Percentiles rank a stretch among this genome's conserved stretches.
Conservation (phyloP, 2,888 invertebrate species). For the Xestoiulus laeticollis region DNA sequence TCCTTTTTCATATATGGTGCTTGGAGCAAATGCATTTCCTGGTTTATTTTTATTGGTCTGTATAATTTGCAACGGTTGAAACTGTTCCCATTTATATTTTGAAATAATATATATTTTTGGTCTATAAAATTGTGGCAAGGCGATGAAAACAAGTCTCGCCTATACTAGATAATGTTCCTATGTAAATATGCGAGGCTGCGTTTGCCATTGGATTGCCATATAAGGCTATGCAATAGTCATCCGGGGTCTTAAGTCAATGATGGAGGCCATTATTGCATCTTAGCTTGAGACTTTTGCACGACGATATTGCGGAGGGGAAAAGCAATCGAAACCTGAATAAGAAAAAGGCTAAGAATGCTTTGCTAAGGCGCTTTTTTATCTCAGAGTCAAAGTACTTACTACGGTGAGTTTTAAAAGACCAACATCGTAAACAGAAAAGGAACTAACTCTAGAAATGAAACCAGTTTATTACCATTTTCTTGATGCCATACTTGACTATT, state of each 20-base stretch:
- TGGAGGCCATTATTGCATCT: constrained; percentile 43
- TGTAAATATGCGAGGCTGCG: not conserved
- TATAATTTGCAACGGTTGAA: not conserved
- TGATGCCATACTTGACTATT: constrained; percentile 43
- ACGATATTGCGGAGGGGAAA: constrained; percentile 38
- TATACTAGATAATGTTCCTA: not conserved
- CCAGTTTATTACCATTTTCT: constrained; percentile 40
- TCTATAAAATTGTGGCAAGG: constrained; percentile 1
- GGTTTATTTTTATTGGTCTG: not conserved
- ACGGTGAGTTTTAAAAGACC: constrained; percentile 43
- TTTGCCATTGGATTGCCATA: constrained; percentile 30
- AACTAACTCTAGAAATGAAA: constrained; percentile 36
- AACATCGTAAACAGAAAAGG: constrained; percentile 41
- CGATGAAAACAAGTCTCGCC: not conserved
- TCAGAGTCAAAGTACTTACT: not conserved
- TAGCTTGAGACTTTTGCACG: constrained; percentile 36
- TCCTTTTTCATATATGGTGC: not conserved
- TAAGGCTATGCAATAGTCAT: constrained; percentile 38
- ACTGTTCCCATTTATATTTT: not conserved
- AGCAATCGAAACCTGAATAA: constrained; percentile 34
- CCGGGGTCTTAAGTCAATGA: constrained; percentile 43
- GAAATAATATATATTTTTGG: constrained; percentile 36
- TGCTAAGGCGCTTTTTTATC: constrained; percentile 31
- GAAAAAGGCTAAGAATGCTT: constrained; percentile 43
- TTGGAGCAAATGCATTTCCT: not conserved